Evolutionary conservation across 2,888 invertebrate genomes (phyloP).

Genomic region (Rotaria macrura): DNA sequence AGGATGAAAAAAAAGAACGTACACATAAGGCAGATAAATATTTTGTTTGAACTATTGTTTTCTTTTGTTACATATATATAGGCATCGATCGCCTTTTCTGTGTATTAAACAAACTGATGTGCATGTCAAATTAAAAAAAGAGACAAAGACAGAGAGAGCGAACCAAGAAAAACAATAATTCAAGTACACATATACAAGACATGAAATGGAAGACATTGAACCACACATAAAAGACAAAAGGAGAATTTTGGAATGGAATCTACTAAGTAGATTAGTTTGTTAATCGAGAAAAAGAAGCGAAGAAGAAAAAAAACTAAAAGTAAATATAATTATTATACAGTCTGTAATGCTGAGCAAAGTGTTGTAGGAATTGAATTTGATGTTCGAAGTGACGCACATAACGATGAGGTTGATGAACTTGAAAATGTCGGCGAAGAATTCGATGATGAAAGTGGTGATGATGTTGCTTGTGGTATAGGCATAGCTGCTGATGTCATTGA

Average conservation of each 20-base stretch:
- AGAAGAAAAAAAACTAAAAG: background rate
- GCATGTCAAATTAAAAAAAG: background rate
- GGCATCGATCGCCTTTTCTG: too few relatives aligned
- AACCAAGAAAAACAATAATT: background rate
- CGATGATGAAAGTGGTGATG: background rate
- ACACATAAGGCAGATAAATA: too few relatives aligned
- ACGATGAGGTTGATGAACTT: background rate
- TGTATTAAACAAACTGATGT: background rate
- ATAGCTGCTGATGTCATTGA: background rate
- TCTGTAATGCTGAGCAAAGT: background rate
- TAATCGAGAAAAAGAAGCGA: too few relatives aligned
- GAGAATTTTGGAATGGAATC: background rate
- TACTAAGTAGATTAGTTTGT: background rate
- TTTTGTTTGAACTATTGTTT: background rate
- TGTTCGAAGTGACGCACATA: background rate
- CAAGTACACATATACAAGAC: background rate
- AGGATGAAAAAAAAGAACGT: background rate
- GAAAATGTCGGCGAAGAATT: background rate
- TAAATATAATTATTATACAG: background rate
- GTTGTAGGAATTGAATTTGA: slow-evolving; percentile 2
- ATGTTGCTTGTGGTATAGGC: background rate
- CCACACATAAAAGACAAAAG: too few relatives aligned
- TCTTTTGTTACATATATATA: background rate
- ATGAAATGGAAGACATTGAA: too few relatives aligned
- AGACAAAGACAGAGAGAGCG: too few relatives aligned